phyloP scores from a whole-genome alignment of 2,113 vertebrate genomes.

The Nasalis larvatus region DNA sequence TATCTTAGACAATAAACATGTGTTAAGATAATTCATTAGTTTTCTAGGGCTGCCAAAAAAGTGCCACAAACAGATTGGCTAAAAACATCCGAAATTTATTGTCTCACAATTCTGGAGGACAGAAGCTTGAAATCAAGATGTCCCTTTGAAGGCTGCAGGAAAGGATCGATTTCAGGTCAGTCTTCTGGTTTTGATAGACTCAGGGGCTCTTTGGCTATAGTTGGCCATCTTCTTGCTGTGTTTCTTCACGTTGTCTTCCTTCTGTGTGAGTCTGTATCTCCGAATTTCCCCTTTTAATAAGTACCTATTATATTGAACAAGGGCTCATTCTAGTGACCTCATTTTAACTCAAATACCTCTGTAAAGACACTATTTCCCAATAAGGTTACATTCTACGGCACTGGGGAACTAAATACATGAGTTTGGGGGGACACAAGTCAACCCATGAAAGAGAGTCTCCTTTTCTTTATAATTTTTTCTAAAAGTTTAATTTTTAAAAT shows the following conservation, averaged over 20 bases:
- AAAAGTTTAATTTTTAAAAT: not conserved
- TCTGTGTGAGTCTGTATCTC: not conserved
- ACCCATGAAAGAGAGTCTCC: not conserved
- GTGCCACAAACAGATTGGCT: not conserved
- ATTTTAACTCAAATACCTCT: not conserved
- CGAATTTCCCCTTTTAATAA: not conserved
- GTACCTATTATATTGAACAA: not conserved
- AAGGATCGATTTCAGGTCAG: not conserved
- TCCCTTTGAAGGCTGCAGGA: too few relatives aligned
- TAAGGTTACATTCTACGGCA: too few relatives aligned
- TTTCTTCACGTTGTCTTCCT: not conserved
- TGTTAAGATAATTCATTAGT: not conserved
- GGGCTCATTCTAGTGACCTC: too few relatives aligned
- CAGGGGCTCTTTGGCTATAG: not conserved
- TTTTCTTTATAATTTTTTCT: not conserved
- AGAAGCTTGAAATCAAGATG: not conserved
- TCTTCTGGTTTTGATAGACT: not conserved
- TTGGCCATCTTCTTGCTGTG: not conserved
- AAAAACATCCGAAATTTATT: not conserved
- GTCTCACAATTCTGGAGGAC: not conserved
- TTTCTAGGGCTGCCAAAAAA: not conserved
- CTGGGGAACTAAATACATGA: not conserved
- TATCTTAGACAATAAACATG: not conserved
- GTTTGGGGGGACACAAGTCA: not conserved
- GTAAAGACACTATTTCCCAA: not conserved